Percentiles rank a stretch among this genome's conserved stretches.
These are phyloP conservation scores for Brachyrhaphis roseni DNA, from an alignment of 2,797 vertebrate species.

Conservation along the genomic window DNA sequence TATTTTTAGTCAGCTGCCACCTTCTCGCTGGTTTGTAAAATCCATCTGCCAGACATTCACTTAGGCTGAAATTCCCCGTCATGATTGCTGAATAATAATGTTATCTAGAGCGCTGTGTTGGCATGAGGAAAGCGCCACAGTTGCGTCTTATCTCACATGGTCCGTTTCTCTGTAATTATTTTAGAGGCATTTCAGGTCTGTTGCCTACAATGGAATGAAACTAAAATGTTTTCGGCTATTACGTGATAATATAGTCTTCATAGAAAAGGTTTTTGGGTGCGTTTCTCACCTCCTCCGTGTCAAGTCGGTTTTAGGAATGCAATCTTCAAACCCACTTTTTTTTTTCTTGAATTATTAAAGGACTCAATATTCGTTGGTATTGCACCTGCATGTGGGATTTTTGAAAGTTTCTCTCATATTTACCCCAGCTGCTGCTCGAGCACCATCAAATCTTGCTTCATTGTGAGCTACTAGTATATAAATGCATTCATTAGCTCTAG, in stretches of 20 bases:
- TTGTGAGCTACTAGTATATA: no score
- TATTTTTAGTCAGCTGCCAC: slow-evolving; percentile 73
- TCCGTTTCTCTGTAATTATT: slow-evolving; percentile 17
- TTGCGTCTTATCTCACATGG: neutral
- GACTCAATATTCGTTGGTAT: neutral
- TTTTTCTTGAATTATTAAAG: neutral
- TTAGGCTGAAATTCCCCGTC: slow-evolving; percentile 53
- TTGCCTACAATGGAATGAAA: neutral
- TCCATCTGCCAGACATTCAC: slow-evolving; percentile 58
- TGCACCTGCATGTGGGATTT: neutral
- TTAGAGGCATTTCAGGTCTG: slow-evolving; percentile 4
- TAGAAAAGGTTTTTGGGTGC: neutral
- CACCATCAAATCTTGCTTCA: neutral
- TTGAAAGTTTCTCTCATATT: neutral
- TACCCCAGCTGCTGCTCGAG: neutral
- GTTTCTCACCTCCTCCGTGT: neutral
- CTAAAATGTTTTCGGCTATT: slow-evolving; percentile 5
- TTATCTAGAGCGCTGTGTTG: slow-evolving; percentile 43
- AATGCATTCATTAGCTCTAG: neutral
- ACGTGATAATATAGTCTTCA: slow-evolving; percentile 12
- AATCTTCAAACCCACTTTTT: neutral
- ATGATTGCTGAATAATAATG: slow-evolving; percentile 60
- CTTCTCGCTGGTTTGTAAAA: slow-evolving; percentile 67
- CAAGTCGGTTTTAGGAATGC: neutral
- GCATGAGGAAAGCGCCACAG: slow-evolving; percentile 22